phyloP scores from a whole-genome alignment of 2,888 invertebrate species.

The Caenorhabditis uteleia region DNA sequence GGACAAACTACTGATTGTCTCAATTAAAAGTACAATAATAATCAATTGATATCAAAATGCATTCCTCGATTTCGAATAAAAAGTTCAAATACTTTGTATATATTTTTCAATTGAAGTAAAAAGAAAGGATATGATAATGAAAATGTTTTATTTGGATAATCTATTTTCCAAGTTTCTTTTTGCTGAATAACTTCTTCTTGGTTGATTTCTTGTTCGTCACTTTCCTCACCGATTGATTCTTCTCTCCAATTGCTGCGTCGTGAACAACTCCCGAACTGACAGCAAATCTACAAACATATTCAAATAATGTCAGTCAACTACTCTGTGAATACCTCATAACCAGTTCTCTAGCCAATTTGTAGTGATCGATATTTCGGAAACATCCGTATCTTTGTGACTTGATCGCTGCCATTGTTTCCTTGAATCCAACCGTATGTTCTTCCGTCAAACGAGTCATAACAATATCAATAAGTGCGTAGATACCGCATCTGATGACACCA shows the following conservation, averaged over 20 bases:
- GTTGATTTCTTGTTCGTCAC: background rate
- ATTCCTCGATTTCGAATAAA: background rate
- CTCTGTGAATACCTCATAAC: conserved; percentile 16
- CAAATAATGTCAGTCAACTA: background rate
- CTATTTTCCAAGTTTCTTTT: conserved; percentile 3
- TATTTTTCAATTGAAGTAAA: background rate
- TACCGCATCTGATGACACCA: conserved; percentile 21
- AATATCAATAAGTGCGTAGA: conserved; percentile 32
- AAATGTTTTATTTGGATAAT: background rate
- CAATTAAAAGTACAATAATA: conserved; percentile 29
- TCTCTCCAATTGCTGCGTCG: conserved; percentile 14
- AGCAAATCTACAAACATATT: conserved; percentile 8
- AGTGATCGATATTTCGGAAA: conserved; percentile 20
- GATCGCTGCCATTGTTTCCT: conserved; percentile 33
- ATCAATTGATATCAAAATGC: background rate
- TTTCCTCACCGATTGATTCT: background rate
- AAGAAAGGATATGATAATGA: background rate
- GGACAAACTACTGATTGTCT: conserved; percentile 56
- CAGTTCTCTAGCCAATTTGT: conserved; percentile 21
- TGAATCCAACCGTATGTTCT: conserved; percentile 34
- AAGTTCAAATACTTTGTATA: background rate
- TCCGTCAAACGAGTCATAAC: conserved; percentile 29
- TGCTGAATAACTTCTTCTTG: background rate
- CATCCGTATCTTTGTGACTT: conserved; percentile 32
- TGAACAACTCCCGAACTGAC: conserved; percentile 31